Conservation (phyloP, 23 tunicate species). For the Ciona savignyi region DNA sequence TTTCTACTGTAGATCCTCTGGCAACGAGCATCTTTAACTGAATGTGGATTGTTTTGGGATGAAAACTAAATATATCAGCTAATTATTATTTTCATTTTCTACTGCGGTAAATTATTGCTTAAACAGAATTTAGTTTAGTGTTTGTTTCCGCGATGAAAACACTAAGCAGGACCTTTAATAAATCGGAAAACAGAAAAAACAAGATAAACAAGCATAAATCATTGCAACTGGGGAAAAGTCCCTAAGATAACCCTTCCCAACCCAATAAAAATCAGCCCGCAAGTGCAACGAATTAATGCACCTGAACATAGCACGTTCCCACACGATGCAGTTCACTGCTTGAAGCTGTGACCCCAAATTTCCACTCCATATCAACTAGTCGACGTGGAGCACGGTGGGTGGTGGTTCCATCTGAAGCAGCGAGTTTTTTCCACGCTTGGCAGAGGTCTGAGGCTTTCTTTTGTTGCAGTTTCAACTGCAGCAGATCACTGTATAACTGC, state of each 20-base stretch:
- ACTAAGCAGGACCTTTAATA: no score
- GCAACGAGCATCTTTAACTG: constrained; percentile 52
- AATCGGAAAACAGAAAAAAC: no score
- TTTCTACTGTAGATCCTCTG: constrained; percentile 41
- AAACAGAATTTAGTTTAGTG: no score
- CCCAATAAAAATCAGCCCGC: not conserved
- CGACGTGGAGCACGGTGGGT: constrained; percentile 7
- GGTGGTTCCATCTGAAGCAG: not conserved
- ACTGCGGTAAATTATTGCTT: no score
- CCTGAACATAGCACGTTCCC: constrained; percentile 87
- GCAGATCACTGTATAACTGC: constrained; percentile 55
- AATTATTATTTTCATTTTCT: no score
- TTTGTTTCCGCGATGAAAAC: no score
- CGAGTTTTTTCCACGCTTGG: constrained; percentile 39
- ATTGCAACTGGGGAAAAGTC: no score
- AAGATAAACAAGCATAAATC: no score
- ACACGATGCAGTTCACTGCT: constrained; percentile 60
- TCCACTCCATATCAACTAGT: constrained; percentile 70
- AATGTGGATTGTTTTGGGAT: no score
- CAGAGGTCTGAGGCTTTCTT: constrained; percentile 27
- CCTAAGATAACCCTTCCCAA: no score
- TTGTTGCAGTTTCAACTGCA: constrained; percentile 21
- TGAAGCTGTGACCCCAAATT: constrained; percentile 85
- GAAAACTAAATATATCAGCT: no score
- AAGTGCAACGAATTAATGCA: not conserved